phyloP scores from a whole-genome alignment of 37 sponge, comb jelly and placozoan genomes.

The Oopsacas minuta region DNA sequence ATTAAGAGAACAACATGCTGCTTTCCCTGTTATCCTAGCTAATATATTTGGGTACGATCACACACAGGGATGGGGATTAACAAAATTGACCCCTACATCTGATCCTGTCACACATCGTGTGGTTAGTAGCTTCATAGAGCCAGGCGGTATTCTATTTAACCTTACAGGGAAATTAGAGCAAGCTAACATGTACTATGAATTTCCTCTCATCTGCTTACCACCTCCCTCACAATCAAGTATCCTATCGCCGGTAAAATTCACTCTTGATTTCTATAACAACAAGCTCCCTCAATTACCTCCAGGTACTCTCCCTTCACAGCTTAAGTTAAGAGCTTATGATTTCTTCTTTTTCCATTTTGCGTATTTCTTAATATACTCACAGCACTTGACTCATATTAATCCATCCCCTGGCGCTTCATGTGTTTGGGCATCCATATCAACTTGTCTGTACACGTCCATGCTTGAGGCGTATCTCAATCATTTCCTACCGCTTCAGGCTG shows the following conservation, averaged over 20 bases:
- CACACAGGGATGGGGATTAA: background rate
- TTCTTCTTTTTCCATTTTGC: slow-evolving; percentile 17
- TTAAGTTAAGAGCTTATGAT: background rate
- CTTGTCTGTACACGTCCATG: background rate
- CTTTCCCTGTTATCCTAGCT: background rate
- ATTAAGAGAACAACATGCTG: background rate
- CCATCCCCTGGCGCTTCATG: background rate
- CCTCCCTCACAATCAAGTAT: slow-evolving; percentile 4
- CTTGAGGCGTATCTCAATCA: background rate
- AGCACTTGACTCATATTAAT: background rate
- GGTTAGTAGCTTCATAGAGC: background rate
- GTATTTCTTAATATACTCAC: background rate
- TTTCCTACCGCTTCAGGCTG: background rate
- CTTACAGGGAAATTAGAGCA: background rate
- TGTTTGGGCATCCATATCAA: background rate
- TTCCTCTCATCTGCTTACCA: background rate
- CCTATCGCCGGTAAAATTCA: background rate
- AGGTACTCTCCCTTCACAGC: background rate
- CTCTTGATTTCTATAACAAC: background rate
- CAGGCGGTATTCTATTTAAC: background rate
- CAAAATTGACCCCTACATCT: background rate
- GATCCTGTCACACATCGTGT: background rate
- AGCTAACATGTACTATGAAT: background rate
- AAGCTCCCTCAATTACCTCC: background rate
- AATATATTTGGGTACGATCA: background rate